Evolutionary conservation across 1,140 invertebrate genomes (phyloP).

Genomic region (Bombus affinis): DNA sequence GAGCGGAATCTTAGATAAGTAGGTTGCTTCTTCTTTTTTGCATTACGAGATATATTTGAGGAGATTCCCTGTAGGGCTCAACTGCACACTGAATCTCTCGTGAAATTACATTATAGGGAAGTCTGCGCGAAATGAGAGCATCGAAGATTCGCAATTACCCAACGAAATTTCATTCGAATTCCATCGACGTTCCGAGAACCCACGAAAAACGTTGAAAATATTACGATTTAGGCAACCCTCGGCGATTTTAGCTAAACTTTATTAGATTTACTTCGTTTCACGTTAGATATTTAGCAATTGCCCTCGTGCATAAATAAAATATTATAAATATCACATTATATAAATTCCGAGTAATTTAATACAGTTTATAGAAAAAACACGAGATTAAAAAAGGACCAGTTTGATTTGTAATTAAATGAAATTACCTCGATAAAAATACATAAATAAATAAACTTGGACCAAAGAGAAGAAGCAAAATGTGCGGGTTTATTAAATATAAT

Average conservation of each 20-base stretch:
- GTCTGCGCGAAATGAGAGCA: slow-evolving; percentile 28
- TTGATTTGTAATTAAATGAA: too few species aligned
- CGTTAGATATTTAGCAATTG: background rate
- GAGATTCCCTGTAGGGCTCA: background rate
- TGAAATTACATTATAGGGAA: slow-evolving; percentile 50
- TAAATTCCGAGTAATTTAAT: too few species aligned
- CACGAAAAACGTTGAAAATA: slow-evolving; percentile 36
- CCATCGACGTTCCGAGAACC: slow-evolving; percentile 33
- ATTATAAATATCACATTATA: too few species aligned
- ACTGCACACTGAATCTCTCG: background rate
- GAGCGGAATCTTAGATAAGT: background rate
- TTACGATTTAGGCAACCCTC: background rate
- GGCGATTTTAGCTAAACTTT: background rate
- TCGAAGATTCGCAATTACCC: slow-evolving; percentile 62
- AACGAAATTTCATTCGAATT: slow-evolving; percentile 56
- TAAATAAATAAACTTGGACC: too few species aligned
- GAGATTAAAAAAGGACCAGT: too few species aligned
- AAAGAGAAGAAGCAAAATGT: too few species aligned
- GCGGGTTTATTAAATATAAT: too few species aligned
- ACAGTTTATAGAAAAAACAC: too few species aligned
- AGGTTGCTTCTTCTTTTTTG: background rate
- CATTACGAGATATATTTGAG: background rate
- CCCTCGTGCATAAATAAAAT: too few species aligned
- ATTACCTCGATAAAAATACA: too few species aligned
- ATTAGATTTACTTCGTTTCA: background rate